Evolutionary conservation across 2,888 invertebrate genomes (phyloP).

Genomic region (Limnephilus lunatus): DNA sequence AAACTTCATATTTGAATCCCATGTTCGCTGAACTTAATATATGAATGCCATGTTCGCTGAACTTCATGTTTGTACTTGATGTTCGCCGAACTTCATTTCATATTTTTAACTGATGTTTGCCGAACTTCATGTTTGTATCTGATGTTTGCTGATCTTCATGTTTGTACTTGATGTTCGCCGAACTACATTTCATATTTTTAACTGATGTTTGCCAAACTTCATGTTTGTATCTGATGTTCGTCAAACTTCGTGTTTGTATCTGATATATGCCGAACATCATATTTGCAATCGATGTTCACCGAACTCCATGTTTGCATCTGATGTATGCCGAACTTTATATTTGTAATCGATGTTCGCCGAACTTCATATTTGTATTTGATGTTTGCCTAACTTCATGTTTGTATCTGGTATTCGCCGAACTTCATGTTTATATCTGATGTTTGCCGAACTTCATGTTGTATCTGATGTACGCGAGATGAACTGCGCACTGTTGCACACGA

Average conservation of each 20-base stretch:
- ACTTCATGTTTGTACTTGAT: background rate
- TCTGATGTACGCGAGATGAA: background rate
- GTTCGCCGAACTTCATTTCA: background rate
- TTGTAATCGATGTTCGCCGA: background rate
- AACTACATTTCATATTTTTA: background rate
- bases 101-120: background rate
- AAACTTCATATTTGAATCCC: background rate
- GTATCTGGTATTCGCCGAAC: background rate
- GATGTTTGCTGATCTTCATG: background rate
- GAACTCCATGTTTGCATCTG: background rate
- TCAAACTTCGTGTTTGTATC: background rate
- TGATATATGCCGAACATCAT: background rate
- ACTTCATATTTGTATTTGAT: background rate
- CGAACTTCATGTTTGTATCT: background rate
- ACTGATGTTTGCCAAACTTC: background rate
- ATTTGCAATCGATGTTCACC: background rate
- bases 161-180: background rate
- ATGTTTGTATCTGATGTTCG: background rate
- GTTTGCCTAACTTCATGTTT: background rate
- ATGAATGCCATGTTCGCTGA: background rate
- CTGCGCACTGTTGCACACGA: background rate
- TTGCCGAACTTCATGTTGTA: background rate
- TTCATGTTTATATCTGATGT: background rate
- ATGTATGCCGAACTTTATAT: background rate
- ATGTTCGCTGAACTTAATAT: background rate